Percentiles rank a stretch among this genome's conserved stretches.
Evolutionary conservation across 2,888 invertebrate species (phyloP).

Genomic region (Gymnocheta viridis): DNA sequence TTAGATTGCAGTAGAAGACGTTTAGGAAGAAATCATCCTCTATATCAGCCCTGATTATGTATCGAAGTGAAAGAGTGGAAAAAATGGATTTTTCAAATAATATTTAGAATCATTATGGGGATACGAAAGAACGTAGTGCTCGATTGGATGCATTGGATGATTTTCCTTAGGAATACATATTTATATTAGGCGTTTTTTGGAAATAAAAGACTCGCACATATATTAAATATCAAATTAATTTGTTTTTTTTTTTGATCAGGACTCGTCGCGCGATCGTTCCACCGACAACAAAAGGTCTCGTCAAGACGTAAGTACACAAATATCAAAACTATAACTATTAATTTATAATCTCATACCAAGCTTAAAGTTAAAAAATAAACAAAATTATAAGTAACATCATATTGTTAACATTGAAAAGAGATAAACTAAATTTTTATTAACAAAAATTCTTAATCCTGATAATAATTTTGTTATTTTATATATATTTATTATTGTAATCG

Average conservation of each 20-base stretch:
- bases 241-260: slow-evolving; percentile 71
- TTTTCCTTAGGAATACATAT: too few relatives aligned
- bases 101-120: too few relatives aligned
- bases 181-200: too few relatives aligned
- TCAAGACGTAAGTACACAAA: slow-evolving; percentile 80
- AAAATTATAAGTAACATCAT: slow-evolving; percentile 39
- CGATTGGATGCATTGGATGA: too few relatives aligned
- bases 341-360: slow-evolving; percentile 20
- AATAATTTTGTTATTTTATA: slow-evolving; percentile 73
- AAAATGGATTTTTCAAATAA: too few relatives aligned
- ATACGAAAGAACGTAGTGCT: too few relatives aligned
- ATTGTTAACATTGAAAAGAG: slow-evolving; percentile 21
- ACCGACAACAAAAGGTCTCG: slow-evolving; percentile 81
- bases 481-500: slow-evolving; percentile 71
- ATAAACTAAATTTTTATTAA: slow-evolving; percentile 59
- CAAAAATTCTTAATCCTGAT: slow-evolving; percentile 52
- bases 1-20: too few relatives aligned
- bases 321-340: slow-evolving; percentile 2
- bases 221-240: neutral
- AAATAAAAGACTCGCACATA: neutral
- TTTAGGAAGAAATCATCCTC: too few relatives aligned
- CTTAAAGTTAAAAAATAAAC: slow-evolving; percentile 38
- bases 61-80: too few relatives aligned
- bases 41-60: too few relatives aligned
- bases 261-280: slow-evolving; percentile 79